Evolutionary conservation across 2,888 invertebrate genomes (phyloP).

Genomic region (Drosophila longiperda): DNA sequence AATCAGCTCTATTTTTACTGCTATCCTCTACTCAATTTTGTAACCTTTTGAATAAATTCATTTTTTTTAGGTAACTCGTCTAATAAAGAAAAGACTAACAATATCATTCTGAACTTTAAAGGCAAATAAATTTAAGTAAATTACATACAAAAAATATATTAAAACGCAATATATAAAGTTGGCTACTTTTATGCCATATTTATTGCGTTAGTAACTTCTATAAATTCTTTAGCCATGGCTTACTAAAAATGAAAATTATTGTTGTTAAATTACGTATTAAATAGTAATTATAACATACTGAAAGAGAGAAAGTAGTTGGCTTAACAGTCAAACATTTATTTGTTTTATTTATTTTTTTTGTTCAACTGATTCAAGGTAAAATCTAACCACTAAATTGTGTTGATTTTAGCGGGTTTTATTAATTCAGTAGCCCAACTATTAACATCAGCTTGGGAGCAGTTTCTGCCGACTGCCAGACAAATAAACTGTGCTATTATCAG

Average conservation of each 20-base stretch:
- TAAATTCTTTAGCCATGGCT: not conserved
- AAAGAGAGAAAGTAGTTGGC: not conserved
- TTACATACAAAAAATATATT: not conserved
- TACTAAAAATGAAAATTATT: not conserved
- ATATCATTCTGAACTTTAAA: not conserved
- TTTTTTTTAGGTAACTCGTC: not conserved
- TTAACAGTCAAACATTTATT: not conserved
- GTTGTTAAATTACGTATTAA: not conserved
- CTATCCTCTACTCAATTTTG: too few species aligned
- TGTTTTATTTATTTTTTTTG: not conserved
- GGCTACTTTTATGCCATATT: not conserved
- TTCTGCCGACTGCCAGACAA: conserved; percentile 33
- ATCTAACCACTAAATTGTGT: not conserved
- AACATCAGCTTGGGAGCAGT: conserved; percentile 41
- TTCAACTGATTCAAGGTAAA: conserved; percentile 3
- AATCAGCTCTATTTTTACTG: too few species aligned
- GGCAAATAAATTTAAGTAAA: not conserved
- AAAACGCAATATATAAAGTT: not conserved
- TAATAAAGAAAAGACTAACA: not conserved
- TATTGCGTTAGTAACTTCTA: not conserved
- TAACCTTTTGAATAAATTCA: too few species aligned
- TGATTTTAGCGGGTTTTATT: conserved; percentile 51
- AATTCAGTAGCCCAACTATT: conserved; percentile 57
- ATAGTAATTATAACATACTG: not conserved
- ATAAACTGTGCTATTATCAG: conserved; percentile 52